These are phyloP conservation scores for Holothuria leucospilota DNA, from an alignment of 53 echinoderm and acorn worm genomes.

Conservation along the genomic window DNA sequence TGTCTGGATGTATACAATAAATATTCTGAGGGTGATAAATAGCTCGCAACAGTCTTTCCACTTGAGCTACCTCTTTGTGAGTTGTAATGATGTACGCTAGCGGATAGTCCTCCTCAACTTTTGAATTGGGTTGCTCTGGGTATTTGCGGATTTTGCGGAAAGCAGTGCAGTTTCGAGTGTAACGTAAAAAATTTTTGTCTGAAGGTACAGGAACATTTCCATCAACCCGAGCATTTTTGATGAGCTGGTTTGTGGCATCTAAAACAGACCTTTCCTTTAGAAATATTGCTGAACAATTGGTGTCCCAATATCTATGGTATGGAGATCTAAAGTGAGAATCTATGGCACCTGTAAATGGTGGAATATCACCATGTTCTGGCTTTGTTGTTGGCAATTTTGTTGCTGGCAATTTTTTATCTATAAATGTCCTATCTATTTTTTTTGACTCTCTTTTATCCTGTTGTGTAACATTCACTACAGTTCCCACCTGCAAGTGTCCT, in stretches of 20 bases:
- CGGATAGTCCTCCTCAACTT: slow-evolving; percentile 78
- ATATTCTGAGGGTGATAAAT: slow-evolving; percentile 95
- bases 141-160: slow-evolving; percentile 65
- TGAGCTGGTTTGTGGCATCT: slow-evolving; percentile 53
- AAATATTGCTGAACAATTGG: slow-evolving; percentile 78
- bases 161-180: slow-evolving; percentile 73
- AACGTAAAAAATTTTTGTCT: slow-evolving; percentile 65
- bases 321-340: slow-evolving; percentile 40
- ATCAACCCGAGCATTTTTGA: slow-evolving; percentile 50
- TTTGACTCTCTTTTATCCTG: not conserved
- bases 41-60: slow-evolving; percentile 83
- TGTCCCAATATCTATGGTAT: slow-evolving; percentile 75
- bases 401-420: not conserved
- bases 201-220: slow-evolving; percentile 70
- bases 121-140: slow-evolving; percentile 69
- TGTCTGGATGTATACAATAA: slow-evolving; percentile 92
- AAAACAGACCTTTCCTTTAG: slow-evolving; percentile 50
- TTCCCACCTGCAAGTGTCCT: too few relatives aligned
- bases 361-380: not conserved
- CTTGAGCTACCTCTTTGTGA: slow-evolving; percentile 82
- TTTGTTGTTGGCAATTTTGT: not conserved
- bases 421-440: not conserved
- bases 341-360: slow-evolving; percentile 11
- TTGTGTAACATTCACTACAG: not conserved
- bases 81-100: slow-evolving; percentile 84